Percentiles rank a stretch among this genome's conserved stretches.
Conservation (phyloP, 2,113 vertebrate species). For the Bos indicus region DNA sequence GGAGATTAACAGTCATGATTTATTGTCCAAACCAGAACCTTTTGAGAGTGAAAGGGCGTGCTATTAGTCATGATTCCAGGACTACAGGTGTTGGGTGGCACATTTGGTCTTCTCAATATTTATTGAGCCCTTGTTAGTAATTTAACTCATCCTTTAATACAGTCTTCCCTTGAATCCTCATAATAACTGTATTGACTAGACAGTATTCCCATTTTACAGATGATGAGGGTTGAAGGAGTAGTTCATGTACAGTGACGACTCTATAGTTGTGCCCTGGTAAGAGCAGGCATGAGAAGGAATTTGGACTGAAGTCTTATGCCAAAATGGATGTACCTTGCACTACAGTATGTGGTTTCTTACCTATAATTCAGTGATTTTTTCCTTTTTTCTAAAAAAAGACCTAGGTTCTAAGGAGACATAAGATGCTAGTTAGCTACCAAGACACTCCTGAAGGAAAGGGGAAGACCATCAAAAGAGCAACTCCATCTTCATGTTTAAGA, state of each 20-base stretch:
- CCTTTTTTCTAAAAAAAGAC: not conserved
- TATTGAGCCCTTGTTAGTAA: not conserved
- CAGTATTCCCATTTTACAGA: not conserved
- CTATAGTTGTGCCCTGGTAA: not conserved
- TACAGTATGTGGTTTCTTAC: not conserved
- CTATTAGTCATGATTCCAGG: not conserved
- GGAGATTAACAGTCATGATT: not conserved
- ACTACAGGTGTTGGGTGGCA: not conserved
- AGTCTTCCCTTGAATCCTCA: not conserved
- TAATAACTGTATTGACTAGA: not conserved
- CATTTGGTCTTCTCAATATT: not conserved
- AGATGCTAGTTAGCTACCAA: not conserved
- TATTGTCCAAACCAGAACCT: not conserved
- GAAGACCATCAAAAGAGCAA: not conserved
- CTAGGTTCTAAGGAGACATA: not conserved
- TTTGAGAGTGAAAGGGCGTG: not conserved
- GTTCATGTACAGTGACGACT: not conserved
- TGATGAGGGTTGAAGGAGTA: not conserved
- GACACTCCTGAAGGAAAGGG: not conserved
- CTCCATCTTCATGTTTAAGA: not conserved
- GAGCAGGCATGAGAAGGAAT: not conserved
- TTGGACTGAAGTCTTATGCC: not conserved
- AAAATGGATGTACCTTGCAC: not conserved
- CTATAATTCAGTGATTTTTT: not conserved
- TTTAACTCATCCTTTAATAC: not conserved